These are phyloP conservation scores for Eurystomus glaucurus DNA, from an alignment of 2,797 vertebrate genomes.

Conservation along the genomic window DNA sequence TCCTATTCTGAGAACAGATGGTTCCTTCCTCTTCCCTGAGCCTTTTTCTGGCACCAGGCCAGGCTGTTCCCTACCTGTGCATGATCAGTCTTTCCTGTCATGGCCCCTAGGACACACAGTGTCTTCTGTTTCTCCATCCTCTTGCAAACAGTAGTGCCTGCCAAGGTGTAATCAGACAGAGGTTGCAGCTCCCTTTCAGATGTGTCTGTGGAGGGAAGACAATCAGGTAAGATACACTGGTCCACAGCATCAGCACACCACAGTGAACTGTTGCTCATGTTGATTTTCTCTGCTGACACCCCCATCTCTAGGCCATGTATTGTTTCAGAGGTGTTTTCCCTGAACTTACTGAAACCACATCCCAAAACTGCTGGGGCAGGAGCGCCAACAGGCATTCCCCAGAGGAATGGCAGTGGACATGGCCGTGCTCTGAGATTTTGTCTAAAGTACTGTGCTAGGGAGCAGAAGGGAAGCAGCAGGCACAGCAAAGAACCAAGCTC, in stretches of 20 bases:
- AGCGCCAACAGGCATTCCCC: not conserved
- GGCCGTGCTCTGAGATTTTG: not conserved
- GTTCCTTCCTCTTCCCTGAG: not conserved
- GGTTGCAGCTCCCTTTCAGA: not conserved
- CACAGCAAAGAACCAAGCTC: not conserved
- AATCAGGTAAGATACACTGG: not conserved
- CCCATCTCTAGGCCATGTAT: not conserved
- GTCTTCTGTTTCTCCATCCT: not conserved
- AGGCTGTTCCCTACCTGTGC: not conserved
- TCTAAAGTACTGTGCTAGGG: not conserved
- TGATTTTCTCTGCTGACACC: not conserved
- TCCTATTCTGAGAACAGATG: not conserved
- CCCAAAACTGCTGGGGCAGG: not conserved
- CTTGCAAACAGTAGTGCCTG: not conserved
- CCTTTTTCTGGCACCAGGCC: not conserved
- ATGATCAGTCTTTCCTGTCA: not conserved
- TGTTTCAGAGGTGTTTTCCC: not conserved
- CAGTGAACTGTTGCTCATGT: not conserved
- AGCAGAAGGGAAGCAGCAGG: not conserved
- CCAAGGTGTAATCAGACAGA: not conserved
- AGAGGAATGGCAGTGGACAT: not conserved
- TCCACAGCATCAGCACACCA: rapidly evolving
- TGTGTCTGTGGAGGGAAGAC: not conserved
- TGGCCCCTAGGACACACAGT: not conserved
- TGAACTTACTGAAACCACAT: not conserved